Conservation (phyloP, 2,113 vertebrate species). For the Trochalopteron elliotii region DNA sequence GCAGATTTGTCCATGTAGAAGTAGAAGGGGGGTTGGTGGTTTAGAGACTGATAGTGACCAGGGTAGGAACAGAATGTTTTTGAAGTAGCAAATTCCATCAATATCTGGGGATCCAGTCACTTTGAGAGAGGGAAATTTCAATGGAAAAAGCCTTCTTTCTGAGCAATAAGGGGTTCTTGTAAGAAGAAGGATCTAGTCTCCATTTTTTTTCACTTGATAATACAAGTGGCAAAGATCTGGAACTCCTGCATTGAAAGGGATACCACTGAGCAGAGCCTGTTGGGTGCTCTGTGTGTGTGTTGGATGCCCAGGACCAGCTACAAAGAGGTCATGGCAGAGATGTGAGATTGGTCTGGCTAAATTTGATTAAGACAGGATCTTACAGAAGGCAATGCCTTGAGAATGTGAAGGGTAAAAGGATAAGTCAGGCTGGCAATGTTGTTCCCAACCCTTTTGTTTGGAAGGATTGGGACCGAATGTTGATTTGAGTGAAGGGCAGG, state of each 20-base stretch:
- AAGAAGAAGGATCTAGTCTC: not conserved
- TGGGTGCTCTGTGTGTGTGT: not conserved
- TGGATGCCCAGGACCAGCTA: not conserved
- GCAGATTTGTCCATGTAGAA: not conserved
- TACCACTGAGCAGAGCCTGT: not conserved
- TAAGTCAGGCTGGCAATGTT: not conserved
- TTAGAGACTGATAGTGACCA: not conserved
- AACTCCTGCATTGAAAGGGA: not conserved
- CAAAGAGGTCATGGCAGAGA: not conserved
- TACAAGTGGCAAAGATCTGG: not conserved
- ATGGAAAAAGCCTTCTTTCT: not conserved
- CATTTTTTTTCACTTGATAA: not conserved
- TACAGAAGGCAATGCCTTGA: not conserved
- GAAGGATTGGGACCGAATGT: not conserved
- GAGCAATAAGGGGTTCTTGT: not conserved
- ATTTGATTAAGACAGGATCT: not conserved
- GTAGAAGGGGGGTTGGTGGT: not conserved
- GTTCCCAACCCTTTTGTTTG: not conserved
- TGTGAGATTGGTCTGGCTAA: not conserved
- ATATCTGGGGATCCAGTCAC: not conserved
- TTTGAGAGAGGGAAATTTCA: not conserved
- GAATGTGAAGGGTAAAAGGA: not conserved
- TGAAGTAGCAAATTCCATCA: not conserved
- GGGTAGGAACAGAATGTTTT: not conserved
- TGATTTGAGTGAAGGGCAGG: not conserved